Conservation (phyloP, 1,140 invertebrate species). For the Drosophila quadrilineata region DNA sequence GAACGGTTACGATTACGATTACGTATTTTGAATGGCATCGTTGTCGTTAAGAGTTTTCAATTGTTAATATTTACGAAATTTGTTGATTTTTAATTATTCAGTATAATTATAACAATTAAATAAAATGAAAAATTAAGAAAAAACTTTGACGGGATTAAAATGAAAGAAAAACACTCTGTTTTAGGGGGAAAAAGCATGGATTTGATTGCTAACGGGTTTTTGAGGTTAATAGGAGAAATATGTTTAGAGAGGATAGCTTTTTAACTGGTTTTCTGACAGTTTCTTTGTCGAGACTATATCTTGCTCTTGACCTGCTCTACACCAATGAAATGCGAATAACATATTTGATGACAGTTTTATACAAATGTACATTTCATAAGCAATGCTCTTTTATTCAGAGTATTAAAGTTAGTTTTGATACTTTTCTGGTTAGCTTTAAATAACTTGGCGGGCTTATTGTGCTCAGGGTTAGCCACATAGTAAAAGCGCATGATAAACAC, state of each 20-base stretch:
- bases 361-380: too few species aligned
- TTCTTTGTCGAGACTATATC: constrained; percentile 70
- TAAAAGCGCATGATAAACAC: constrained; percentile 25
- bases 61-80: constrained; percentile 32
- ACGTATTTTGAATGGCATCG: constrained; percentile 71
- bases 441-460: constrained; percentile 19
- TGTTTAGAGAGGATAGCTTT: too few species aligned
- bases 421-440: constrained; percentile 55
- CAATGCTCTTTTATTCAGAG: constrained; percentile 14
- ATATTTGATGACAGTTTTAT: too few species aligned
- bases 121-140: constrained; percentile 32
- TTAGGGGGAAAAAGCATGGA: constrained; percentile 36
- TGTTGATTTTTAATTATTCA: constrained; percentile 28
- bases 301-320: constrained; percentile 21
- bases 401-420: constrained; percentile 49
- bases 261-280: constrained; percentile 5
- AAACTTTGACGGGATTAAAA: constrained; percentile 5
- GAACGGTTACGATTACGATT: constrained; percentile 61
- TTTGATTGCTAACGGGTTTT: constrained; percentile 5
- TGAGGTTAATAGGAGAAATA: constrained; percentile 12
- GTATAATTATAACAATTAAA: constrained; percentile 57
- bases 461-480: constrained; percentile 67
- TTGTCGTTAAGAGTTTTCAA: constrained; percentile 37
- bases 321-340: constrained; percentile 30
- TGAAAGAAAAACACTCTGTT: constrained; percentile 12